A percentile compares a stretch with the other conserved stretches of the same genome.
phyloP scores from a whole-genome alignment of 2,888 invertebrate genomes.

The Sphaeridia pumilis region DNA sequence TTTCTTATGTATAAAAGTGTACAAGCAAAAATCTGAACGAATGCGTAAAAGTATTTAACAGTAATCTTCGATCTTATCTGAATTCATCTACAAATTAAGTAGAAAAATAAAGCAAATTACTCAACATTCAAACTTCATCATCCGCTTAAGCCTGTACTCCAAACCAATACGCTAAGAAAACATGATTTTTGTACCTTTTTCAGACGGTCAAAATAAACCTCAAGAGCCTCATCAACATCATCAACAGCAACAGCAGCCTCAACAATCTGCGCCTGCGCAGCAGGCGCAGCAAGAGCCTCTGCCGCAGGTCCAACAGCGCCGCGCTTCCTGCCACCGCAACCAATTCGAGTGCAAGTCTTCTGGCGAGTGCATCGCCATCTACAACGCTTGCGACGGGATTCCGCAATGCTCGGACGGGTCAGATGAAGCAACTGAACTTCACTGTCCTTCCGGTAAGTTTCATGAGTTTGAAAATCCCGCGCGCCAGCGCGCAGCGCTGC shows the following conservation, averaged over 20 bases:
- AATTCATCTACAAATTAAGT: no score
- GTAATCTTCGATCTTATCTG: no score
- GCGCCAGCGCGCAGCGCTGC: no score
- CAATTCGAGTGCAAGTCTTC: conserved; percentile 78
- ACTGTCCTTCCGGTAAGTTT: conserved; percentile 48
- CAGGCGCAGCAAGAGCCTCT: background rate
- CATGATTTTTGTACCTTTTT: no score
- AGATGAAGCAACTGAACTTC: conserved; percentile 76
- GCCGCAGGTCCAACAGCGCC: background rate
- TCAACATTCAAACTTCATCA: no score
- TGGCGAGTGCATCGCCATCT: conserved; percentile 84
- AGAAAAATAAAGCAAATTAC: no score
- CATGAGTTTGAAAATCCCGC: no score
- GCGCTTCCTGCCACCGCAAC: conserved; percentile 56
- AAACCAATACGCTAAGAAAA: no score
- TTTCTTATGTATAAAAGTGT: no score
- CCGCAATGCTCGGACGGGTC: conserved; percentile 85
- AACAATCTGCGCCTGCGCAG: background rate
- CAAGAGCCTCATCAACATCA: background rate
- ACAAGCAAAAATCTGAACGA: no score
- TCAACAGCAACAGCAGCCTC: conserved; percentile 1
- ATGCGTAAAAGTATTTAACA: no score
- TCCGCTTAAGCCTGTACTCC: no score
- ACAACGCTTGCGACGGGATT: conserved; percentile 90
- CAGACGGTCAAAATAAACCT: background rate